These are phyloP conservation scores for Saxicola maurus DNA, from an alignment of 2,797 vertebrate species.

Conservation along the genomic window DNA sequence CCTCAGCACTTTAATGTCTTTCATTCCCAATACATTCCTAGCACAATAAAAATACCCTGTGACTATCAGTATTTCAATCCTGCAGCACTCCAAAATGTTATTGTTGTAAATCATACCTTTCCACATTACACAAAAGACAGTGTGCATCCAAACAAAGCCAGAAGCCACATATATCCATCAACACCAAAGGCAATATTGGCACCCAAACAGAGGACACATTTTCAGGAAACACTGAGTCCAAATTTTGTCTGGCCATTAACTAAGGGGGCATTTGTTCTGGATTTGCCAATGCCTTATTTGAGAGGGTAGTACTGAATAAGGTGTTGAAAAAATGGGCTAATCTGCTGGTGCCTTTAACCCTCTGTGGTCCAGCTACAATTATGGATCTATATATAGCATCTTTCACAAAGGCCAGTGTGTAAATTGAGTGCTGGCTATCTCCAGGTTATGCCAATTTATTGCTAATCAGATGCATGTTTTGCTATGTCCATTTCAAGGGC, in stretches of 20 bases:
- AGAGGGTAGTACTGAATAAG: background rate
- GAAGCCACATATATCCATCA: background rate
- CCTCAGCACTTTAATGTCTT: background rate
- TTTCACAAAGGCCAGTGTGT: background rate
- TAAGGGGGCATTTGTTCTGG: background rate
- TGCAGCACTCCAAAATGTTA: background rate
- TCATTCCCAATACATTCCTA: background rate
- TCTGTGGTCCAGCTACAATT: background rate
- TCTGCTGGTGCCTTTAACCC: background rate
- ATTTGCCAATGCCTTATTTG: background rate
- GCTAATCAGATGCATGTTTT: background rate
- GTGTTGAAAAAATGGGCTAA: background rate
- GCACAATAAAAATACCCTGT: background rate
- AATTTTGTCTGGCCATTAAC: background rate
- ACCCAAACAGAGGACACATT: background rate
- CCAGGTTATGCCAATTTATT: background rate
- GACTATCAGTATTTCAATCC: background rate
- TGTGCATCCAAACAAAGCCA: background rate
- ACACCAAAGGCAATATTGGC: background rate
- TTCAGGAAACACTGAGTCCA: background rate
- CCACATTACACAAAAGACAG: background rate
- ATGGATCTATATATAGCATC: background rate
- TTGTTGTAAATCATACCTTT: background rate
- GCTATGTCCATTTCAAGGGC: background rate
- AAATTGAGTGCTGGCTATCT: background rate